phyloP scores from a whole-genome alignment of 2,888 invertebrate species.

The Drosophila monieri region DNA sequence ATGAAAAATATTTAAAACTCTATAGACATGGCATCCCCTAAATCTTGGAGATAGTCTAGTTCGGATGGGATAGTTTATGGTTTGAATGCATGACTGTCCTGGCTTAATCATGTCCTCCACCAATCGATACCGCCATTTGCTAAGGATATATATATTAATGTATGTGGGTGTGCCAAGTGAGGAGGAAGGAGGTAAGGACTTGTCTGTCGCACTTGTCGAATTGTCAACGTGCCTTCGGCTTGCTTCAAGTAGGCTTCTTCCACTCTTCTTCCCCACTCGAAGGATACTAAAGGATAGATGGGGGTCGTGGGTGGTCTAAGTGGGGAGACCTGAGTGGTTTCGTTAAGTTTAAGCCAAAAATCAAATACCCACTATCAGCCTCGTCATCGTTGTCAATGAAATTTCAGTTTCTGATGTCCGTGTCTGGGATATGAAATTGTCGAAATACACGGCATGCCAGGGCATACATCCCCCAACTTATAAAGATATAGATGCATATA shows the following conservation, averaged over 20 bases:
- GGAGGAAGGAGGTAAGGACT: slow-evolving; percentile 18
- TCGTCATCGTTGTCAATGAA: slow-evolving; percentile 78
- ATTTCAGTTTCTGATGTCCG: slow-evolving; percentile 23
- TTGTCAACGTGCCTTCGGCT: slow-evolving; percentile 66
- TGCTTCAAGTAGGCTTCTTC: slow-evolving; percentile 34
- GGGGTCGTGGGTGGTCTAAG: not conserved
- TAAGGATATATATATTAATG: not conserved
- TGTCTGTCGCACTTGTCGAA: slow-evolving; percentile 71
- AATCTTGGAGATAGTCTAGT: slow-evolving; percentile 5
- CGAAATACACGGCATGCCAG: slow-evolving; percentile 66
- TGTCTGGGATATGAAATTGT: slow-evolving; percentile 58
- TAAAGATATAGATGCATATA: not conserved
- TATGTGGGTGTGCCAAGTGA: not conserved
- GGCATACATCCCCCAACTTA: slow-evolving; percentile 5
- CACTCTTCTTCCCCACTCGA: slow-evolving; percentile 12
- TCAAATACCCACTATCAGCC: slow-evolving; percentile 69
- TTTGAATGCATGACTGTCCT: slow-evolving; percentile 63
- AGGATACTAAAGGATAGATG: not conserved
- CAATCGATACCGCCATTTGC: slow-evolving; percentile 26
- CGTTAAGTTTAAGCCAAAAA: slow-evolving; percentile 33
- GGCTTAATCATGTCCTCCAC: slow-evolving; percentile 63
- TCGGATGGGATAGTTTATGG: slow-evolving; percentile 54
- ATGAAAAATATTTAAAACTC: not conserved
- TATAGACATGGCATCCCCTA: not conserved
- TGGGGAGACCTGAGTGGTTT: slow-evolving; percentile 21